Evolutionary conservation across 2,113 vertebrate genomes (phyloP), one percentile per base, ranked within the genome.

Genomic region (Ptilorrhoa leucosticta): DNA sequence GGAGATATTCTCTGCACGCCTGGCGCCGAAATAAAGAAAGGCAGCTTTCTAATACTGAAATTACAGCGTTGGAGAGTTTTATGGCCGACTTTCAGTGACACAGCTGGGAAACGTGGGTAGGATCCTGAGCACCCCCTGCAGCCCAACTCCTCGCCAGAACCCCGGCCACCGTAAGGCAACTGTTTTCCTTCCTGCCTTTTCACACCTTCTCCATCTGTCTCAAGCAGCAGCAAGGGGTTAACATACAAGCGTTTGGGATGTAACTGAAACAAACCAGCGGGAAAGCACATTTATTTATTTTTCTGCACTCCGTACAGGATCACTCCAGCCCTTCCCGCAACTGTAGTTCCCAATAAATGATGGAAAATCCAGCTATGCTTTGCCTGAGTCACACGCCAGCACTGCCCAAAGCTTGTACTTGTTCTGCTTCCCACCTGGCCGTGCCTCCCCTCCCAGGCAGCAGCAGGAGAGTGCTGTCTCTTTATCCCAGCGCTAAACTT

Each of bases 81-180:
- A 61, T 53, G 60, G 39, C 54, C 1, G 6, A 45, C 18, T 69
- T 68, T 39, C 33, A 22, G 54, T 23, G 54, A 68, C 19, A 19
- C 45, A 68, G 61, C 37, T 60, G 35, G 37, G 56, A 84, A 81
- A 63, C 0, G 0, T 6, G 37, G 51, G 54, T 15, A 79, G 35
- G 42, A 30, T 37, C 27, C 80, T 14, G 27, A 56, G 63, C 68
- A 60, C 6, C 19, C 45, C 10, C 35, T 13, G 35, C 85, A 81
- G 73, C 28, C 47, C 78, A 65, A 80, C 13, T 8, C 13, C 15
- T 20, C 2, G 1, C 11, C 24, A 26, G 4, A 10, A 60, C 35
- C 28, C n/a, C 0, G 0, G 18, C 40, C 2, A 0, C 33, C 21
- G 12, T 1, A 37, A 24, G 30, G 12, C 31, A 76, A 14, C 7